Evolutionary conservation across 2,797 vertebrate species (phyloP).

Genomic region (Diplodus puntazzo): DNA sequence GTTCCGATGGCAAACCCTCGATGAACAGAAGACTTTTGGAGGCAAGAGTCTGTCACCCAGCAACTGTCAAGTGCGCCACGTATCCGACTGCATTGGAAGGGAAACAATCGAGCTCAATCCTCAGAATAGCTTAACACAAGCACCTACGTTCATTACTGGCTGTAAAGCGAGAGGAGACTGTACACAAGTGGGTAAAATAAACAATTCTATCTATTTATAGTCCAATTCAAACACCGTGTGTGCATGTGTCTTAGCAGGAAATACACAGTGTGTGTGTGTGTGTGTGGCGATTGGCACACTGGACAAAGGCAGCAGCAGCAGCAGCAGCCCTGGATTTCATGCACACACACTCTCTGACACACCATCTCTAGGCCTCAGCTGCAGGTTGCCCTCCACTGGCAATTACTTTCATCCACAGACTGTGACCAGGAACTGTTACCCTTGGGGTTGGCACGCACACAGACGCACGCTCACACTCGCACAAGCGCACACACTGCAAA

Average conservation of each 20-base stretch:
- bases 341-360: conserved; percentile 25
- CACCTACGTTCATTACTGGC: neutral
- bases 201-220: neutral
- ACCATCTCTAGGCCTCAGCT: conserved; percentile 67
- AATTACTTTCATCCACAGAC: conserved; percentile 83
- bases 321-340: conserved; percentile 32
- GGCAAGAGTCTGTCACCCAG: neutral
- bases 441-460: conserved; percentile 42
- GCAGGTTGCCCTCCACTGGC: conserved; percentile 81
- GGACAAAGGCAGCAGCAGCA: conserved; percentile 24
- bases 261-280: conserved; percentile 20
- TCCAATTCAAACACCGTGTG: neutral
- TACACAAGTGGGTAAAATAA: neutral
- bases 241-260: conserved; percentile 19
- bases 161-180: neutral
- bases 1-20: conserved; percentile 9
- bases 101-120: neutral
- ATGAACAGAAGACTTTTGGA: neutral
- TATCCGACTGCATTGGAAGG: neutral
- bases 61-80: conserved; percentile 11
- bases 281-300: conserved; percentile 20
- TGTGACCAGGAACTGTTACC: conserved; percentile 79
- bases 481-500: conserved; percentile 31
- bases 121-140: neutral
- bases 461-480: conserved; percentile 8